phyloP scores from a whole-genome alignment of 2,797 vertebrate genomes.

The Rachycentron canadum region DNA sequence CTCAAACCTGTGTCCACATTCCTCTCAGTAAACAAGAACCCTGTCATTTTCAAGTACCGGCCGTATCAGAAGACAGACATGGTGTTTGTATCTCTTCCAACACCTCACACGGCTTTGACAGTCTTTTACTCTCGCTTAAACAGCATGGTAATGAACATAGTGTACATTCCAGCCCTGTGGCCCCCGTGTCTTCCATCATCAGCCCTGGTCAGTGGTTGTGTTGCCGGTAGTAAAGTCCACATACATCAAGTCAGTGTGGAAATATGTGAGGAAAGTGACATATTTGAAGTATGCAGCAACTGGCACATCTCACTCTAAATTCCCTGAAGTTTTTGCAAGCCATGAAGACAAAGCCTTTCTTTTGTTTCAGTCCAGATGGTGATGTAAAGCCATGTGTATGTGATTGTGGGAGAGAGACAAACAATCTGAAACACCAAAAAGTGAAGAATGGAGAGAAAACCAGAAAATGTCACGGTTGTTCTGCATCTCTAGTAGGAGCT shows the following conservation, averaged over 20 bases:
- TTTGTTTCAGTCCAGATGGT: conserved; percentile 62
- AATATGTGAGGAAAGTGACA: conserved; percentile 71
- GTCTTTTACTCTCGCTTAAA: conserved; percentile 16
- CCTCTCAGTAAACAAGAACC: conserved; percentile 67
- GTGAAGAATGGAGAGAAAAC: too few relatives aligned
- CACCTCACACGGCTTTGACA: conserved; percentile 46
- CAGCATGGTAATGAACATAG: conserved; percentile 9
- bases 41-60: conserved; percentile 57
- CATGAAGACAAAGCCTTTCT: conserved; percentile 69
- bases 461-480: conserved; percentile 31
- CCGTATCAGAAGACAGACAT: conserved; percentile 48
- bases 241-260: conserved; percentile 46
- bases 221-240: conserved; percentile 22
- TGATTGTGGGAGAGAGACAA: conserved; percentile 22
- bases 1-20: conserved; percentile 60
- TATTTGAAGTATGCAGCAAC: conserved; percentile 75
- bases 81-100: conserved; percentile 51
- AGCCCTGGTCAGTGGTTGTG: conserved; percentile 5
- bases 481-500: conserved; percentile 22
- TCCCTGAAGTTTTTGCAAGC: conserved; percentile 74
- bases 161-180: conserved; percentile 42
- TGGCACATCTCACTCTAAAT: conserved; percentile 71
- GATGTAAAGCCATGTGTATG: conserved; percentile 38
- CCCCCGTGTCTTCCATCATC: conserved; percentile 45
- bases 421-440: conserved; percentile 28